Evolutionary conservation across 2,888 invertebrate species (phyloP).

Genomic region (Cephonodes hylas): DNA sequence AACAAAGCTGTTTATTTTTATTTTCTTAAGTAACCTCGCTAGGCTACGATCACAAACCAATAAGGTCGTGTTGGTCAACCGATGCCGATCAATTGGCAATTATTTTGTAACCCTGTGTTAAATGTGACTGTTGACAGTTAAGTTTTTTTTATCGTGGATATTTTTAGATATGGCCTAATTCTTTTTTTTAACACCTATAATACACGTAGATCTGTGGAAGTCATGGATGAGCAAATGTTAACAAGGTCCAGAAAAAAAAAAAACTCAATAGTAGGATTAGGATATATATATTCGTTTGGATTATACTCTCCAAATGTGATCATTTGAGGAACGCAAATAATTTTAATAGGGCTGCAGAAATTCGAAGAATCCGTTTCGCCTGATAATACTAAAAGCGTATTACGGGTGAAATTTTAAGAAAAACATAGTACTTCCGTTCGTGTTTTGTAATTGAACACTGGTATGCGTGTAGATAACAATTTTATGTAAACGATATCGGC

Average conservation of each 20-base stretch:
- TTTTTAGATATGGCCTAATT: not conserved
- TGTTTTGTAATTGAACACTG: not conserved
- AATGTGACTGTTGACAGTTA: not conserved
- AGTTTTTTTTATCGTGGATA: not conserved
- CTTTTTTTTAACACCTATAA: not conserved
- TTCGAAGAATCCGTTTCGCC: not conserved
- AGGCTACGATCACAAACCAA: not conserved
- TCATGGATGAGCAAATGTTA: too few species aligned
- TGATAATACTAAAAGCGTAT: not conserved
- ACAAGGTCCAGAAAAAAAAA: too few species aligned
- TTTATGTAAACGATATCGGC: not conserved
- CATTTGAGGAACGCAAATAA: too few species aligned
- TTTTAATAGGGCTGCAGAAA: not conserved
- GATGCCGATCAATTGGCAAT: not conserved
- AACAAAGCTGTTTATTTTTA: slow-evolving; percentile 1
- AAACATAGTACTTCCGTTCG: not conserved
- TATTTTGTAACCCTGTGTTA: not conserved
- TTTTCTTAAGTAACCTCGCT: not conserved
- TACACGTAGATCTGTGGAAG: too few species aligned
- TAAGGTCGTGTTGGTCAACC: slow-evolving; percentile 1
- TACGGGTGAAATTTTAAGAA: not conserved
- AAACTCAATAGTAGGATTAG: too few species aligned
- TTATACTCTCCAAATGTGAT: too few species aligned
- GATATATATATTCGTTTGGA: too few species aligned
- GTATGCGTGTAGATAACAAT: not conserved